Evolutionary conservation across 2,888 invertebrate genomes (phyloP), one percentile per base, ranked within the genome.

Genomic region (Cantharis lateralis): DNA sequence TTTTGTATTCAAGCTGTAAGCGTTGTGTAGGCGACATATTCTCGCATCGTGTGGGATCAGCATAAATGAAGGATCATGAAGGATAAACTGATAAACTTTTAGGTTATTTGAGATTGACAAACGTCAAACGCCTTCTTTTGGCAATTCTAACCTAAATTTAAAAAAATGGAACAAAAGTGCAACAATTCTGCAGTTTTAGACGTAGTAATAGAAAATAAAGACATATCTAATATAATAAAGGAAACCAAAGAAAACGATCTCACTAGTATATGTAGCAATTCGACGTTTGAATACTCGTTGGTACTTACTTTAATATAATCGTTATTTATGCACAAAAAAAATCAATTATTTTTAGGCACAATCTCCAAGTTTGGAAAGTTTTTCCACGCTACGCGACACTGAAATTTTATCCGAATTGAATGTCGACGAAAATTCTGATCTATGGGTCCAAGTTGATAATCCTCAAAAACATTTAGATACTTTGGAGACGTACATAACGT

Each of bases 391-490:
- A 76, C 90, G 91, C 63, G 91, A 91, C 80, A 89, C 91, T 68
- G 91, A 91, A 81, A 89, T 87, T 75, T 82, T 90, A 62, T 89
- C 90, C 0, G 91, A 91, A 80, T 87, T 91, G 78, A 90, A 90
- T 79, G 85, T 89, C 81, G 91, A 91, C 81, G 89, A 89, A 79
- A 87, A 89, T 73, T 87, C 90, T 7, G 93, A 93, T 84, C 86
- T 93, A 15, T 91, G 91, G 85, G 91, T 93, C 3, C 90, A 91
- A 86, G 92, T 94, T 32, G 94, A 94, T 84, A 93, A 91, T 87
- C 94, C 94, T 7, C 93, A 94, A 83, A 94, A 94, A 85, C 93
- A 93, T 87, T 88, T 92, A 68, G 93, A 93, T 82, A 92, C 93
- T 0, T 89, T 94, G 83, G 94, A 94, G 84, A 93, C 93, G 0